Conservation (phyloP, 1,140 invertebrate species). For the Apolygus lucorum region DNA sequence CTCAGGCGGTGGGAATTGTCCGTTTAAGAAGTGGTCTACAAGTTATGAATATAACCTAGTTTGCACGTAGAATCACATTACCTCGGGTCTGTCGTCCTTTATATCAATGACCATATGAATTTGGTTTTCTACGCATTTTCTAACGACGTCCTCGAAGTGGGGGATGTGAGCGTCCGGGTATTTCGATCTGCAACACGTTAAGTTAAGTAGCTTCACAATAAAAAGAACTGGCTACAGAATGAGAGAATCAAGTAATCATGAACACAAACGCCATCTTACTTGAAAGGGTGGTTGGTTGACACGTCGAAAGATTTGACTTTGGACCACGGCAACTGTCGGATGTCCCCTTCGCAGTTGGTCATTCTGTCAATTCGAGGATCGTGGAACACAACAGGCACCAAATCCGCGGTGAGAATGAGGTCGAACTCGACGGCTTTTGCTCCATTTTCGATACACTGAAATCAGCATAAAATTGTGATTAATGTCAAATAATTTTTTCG, state of each 20-base stretch:
- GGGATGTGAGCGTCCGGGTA: constrained; percentile 47
- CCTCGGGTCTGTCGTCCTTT: constrained; percentile 47
- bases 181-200: constrained; percentile 42
- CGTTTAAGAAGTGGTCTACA: too few relatives aligned
- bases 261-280: too few relatives aligned
- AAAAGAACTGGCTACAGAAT: too few relatives aligned
- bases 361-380: constrained; percentile 60
- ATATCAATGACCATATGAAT: constrained; percentile 56
- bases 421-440: constrained; percentile 68
- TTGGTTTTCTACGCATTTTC: constrained; percentile 44
- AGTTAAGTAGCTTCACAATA: too few relatives aligned
- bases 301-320: constrained; percentile 41
- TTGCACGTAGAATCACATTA: too few relatives aligned
- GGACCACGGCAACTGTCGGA: constrained; percentile 52
- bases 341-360: constrained; percentile 46
- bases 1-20: too few relatives aligned
- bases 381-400: constrained; percentile 63
- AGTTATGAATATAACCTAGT: too few relatives aligned
- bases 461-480: constrained; percentile 31
- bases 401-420: constrained; percentile 59
- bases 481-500: too few relatives aligned
- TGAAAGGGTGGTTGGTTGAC: constrained; percentile 29
- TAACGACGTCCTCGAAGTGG: constrained; percentile 48
- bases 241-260: too few relatives aligned
- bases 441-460: constrained; percentile 54